Conservation (phyloP, 2,113 vertebrate species). For the Pseudorhombus dupliciocellatus region DNA sequence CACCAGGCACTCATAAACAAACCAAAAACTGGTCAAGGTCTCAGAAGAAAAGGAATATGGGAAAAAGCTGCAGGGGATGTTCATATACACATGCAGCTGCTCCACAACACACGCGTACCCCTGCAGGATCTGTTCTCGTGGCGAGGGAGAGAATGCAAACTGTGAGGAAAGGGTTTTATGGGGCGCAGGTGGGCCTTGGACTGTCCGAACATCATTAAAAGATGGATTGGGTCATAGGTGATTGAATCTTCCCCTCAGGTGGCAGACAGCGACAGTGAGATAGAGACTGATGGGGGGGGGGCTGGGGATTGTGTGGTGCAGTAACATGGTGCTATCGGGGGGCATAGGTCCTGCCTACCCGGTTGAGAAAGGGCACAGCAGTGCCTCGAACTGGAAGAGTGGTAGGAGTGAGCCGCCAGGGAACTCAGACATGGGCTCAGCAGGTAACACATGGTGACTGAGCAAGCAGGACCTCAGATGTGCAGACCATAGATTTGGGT, state of each 20-base stretch:
- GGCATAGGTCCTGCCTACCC: slow-evolving; percentile 44
- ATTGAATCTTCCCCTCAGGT: slow-evolving; percentile 69
- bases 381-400: slow-evolving; percentile 30
- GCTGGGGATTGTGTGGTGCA: slow-evolving; percentile 44
- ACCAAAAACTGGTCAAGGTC: slow-evolving; percentile 78
- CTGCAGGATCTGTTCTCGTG: slow-evolving; percentile 33
- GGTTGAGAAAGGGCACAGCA: slow-evolving; percentile 41
- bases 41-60: slow-evolving; percentile 64
- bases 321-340: slow-evolving; percentile 49
- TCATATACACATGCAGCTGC: slow-evolving; percentile 47
- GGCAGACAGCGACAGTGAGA: slow-evolving; percentile 56
- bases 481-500: slow-evolving; percentile 30
- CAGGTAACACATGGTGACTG: slow-evolving; percentile 40
- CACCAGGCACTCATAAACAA: slow-evolving; percentile 78
- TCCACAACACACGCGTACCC: slow-evolving; percentile 14
- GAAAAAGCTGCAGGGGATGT: slow-evolving; percentile 52
- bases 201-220: slow-evolving; percentile 74
- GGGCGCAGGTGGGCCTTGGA: slow-evolving; percentile 71
- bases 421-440: slow-evolving; percentile 50
- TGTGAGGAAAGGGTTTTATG: slow-evolving; percentile 34
- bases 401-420: slow-evolving; percentile 15
- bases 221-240: slow-evolving; percentile 74
- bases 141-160: slow-evolving; percentile 35
- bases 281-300: slow-evolving; percentile 56
- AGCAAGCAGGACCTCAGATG: slow-evolving; percentile 31